Base-by-base conservation (phyloP, 2,113 vertebrate genomes). In the Archilochus colubris region DNA sequence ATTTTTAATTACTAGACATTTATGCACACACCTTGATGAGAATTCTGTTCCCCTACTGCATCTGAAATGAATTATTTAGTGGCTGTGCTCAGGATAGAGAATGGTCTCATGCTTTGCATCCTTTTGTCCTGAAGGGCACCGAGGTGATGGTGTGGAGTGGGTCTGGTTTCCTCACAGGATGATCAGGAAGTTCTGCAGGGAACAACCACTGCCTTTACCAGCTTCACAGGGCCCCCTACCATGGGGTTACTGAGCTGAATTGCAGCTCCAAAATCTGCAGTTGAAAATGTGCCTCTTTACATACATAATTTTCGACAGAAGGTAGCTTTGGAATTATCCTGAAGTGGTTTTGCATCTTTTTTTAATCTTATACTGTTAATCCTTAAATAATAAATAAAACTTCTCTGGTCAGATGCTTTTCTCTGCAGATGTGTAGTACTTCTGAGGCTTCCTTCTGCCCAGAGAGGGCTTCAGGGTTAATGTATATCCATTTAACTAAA, bases 401-500 rank as follows among this genome's bases (percentile, higher is more conserved):
- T 96, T 10, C 25, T 91, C 21, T 79, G 48, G 53, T 64, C 24
- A 2, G 80, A 70, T 82, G 72, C 28, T 74, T 85, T 86, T 81
- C 79, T 50, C 55, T 86, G 48, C 43, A 88, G 74, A 76, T 85
- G 6, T 62, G 5, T 15, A 10, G 43, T 38, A 36, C 80, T 91
- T 89, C 87, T 87, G 57, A 77, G 72, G 31, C 24, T 77, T 82
- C n/a, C 36, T 85, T 67, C 51, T 83, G 33, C 63, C 44, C 70
- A 57, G 59, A 77, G 73, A 87, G 75, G 72, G 68, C 79, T 81
- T 63, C 28, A 24, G 48, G 72, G 77, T 95, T 95, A 97, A 95
- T 93, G 91, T 90, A 83, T 91, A 94, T 95, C 82, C 91, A 57
- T 77, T 97, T 94, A 94, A 75, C 79, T 80, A 88, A 75, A 87